Conservation (phyloP, 2,113 vertebrate genomes). For the Podilymbus podiceps region DNA sequence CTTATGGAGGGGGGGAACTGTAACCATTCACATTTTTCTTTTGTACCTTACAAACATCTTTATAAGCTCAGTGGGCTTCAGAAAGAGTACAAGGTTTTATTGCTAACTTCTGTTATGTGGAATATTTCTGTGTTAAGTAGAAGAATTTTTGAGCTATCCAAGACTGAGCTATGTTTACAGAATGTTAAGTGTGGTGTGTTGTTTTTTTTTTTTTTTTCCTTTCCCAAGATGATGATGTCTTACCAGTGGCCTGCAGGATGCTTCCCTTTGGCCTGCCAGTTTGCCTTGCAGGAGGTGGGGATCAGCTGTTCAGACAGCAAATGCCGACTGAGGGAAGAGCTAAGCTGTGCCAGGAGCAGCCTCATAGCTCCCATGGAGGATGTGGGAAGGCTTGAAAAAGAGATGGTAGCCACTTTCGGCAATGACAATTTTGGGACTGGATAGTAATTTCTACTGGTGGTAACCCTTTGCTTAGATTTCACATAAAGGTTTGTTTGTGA, state of each 20-base stretch:
- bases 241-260: not conserved
- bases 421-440: rapidly evolving
- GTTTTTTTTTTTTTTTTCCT: not conserved
- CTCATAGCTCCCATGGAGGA: not conserved
- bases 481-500: not conserved
- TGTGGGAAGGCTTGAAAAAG: not conserved
- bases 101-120: not conserved
- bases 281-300: not conserved
- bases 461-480: not conserved
- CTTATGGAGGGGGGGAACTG: not conserved
- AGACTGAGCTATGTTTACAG: not conserved
- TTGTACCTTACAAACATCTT: not conserved
- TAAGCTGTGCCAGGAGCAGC: not conserved
- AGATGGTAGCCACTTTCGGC: not conserved
- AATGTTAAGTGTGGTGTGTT: not conserved
- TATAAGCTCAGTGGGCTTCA: not conserved
- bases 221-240: not conserved
- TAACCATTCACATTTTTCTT: not conserved
- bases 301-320: not conserved
- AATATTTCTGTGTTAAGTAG: not conserved
- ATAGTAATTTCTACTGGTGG: not conserved
- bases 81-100: not conserved
- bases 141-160: not conserved
- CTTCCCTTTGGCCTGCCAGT: not conserved
- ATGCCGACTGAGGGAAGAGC: not conserved